Percentiles rank a stretch among this genome's conserved stretches.
Conservation (phyloP, 2,888 invertebrate genomes). For the Heliconius charithonia region DNA sequence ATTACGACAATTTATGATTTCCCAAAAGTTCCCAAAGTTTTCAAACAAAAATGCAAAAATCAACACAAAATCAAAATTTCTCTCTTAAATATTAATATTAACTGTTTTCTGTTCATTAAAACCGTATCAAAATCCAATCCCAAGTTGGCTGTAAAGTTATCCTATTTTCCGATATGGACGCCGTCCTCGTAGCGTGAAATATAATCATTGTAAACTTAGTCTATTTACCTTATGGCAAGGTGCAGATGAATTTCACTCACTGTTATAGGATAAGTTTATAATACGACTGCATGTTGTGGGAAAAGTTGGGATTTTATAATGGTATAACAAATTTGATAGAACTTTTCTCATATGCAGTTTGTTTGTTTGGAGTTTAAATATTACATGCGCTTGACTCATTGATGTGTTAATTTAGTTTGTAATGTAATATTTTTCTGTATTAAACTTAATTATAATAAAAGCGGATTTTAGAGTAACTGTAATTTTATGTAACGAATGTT, state of each 20-base stretch:
- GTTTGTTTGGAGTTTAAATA: neutral
- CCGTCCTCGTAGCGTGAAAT: neutral
- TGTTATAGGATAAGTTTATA: constrained; percentile 22
- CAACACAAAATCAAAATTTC: no score
- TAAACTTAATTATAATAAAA: no score
- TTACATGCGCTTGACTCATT: neutral
- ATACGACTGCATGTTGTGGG: constrained; percentile 6
- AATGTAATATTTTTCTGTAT: no score
- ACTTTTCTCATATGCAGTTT: constrained; percentile 1
- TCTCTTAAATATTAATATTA: no score
- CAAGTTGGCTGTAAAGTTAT: constrained; percentile 3
- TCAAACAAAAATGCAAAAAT: no score
- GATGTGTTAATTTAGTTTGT: neutral
- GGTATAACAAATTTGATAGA: constrained; percentile 11
- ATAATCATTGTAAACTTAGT: constrained; percentile 11
- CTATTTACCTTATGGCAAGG: neutral
- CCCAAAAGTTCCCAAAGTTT: no score
- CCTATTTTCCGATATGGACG: neutral
- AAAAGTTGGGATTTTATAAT: constrained; percentile 8
- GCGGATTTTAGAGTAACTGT: no score
- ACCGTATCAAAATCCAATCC: neutral
- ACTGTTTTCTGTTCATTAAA: neutral
- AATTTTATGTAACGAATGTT: no score
- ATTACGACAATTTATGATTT: no score
- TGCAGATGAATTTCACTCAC: constrained; percentile 15